A percentile compares a stretch with the other conserved stretches of the same genome.
Conservation (phyloP, 2,888 invertebrate species). For the Linyphia triangularis region DNA sequence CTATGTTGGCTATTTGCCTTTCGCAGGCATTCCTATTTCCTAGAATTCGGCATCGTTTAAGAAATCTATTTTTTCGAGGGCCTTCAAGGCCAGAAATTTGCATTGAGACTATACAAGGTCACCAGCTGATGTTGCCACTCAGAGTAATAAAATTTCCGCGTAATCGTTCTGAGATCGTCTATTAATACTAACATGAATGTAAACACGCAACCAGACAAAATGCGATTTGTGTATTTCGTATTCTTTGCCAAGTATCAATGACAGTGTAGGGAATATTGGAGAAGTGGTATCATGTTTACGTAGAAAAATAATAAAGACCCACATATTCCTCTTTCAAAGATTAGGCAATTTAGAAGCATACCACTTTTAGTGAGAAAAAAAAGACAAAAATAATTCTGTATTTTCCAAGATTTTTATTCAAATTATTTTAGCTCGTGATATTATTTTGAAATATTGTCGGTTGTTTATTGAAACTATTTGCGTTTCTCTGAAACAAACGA, state of each 20-base stretch:
- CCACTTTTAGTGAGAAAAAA: too few species aligned
- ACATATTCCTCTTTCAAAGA: too few species aligned
- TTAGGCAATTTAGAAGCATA: too few species aligned
- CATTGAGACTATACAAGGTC: slow-evolving; percentile 52
- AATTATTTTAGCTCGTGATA: not conserved
- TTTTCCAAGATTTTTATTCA: too few species aligned
- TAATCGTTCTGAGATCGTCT: slow-evolving; percentile 43
- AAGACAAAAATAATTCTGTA: too few species aligned
- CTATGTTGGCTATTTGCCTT: slow-evolving; percentile 42
- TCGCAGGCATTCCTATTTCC: slow-evolving; percentile 1
- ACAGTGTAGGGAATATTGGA: too few species aligned
- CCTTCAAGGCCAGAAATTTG: slow-evolving; percentile 33
- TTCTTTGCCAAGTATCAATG: not conserved
- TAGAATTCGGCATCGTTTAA: slow-evolving; percentile 35
- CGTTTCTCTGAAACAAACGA: not conserved
- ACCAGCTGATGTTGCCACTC: slow-evolving; percentile 10
- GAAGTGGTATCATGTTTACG: not conserved
- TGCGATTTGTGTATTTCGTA: not conserved
- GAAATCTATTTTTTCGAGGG: slow-evolving; percentile 10
- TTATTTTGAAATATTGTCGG: not conserved
- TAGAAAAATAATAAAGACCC: not conserved
- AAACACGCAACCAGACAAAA: not conserved
- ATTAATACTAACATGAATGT: not conserved
- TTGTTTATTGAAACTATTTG: not conserved
- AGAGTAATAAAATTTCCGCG: slow-evolving; percentile 25